Evolutionary conservation across 2,113 vertebrate species (phyloP).

Genomic region (Mola mola): DNA sequence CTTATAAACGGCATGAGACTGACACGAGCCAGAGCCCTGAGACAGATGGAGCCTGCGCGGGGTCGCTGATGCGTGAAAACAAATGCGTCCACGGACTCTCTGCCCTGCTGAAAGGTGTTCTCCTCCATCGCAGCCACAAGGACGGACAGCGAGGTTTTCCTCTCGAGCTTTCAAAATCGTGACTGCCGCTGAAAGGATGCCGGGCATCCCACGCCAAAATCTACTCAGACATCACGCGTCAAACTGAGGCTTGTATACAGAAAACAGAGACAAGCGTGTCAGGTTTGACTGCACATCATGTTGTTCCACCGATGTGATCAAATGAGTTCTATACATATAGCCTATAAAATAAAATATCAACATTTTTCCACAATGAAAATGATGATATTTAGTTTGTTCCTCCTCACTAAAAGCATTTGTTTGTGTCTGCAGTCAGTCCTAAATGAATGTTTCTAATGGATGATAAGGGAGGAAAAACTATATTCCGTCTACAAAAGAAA

Average conservation of each 20-base stretch:
- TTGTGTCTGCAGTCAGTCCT: too few relatives aligned
- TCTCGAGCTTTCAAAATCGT: constrained; percentile 11
- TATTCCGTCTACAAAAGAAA: too few relatives aligned
- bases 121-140: not conserved
- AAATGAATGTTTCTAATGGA: too few relatives aligned
- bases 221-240: constrained; percentile 39
- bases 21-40: constrained; percentile 70
- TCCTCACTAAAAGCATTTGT: too few relatives aligned
- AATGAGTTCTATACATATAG: too few relatives aligned
- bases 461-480: too few relatives aligned
- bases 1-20: constrained; percentile 64
- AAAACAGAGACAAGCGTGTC: not conserved
- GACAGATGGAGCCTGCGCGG: constrained; percentile 57
- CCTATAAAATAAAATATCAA: too few relatives aligned
- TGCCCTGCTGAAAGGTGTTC: not conserved
- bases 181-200: constrained; percentile 27
- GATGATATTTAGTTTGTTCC: too few relatives aligned
- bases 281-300: not conserved
- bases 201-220: constrained; percentile 66
- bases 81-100: constrained; percentile 31
- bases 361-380: too few relatives aligned
- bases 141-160: constrained; percentile 1
- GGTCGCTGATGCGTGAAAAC: constrained; percentile 52
- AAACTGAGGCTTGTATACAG: constrained; percentile 25
- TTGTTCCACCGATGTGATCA: not conserved